Evolutionary conservation across 2,888 invertebrate species (phyloP).

Genomic region (Saturnia japonica): DNA sequence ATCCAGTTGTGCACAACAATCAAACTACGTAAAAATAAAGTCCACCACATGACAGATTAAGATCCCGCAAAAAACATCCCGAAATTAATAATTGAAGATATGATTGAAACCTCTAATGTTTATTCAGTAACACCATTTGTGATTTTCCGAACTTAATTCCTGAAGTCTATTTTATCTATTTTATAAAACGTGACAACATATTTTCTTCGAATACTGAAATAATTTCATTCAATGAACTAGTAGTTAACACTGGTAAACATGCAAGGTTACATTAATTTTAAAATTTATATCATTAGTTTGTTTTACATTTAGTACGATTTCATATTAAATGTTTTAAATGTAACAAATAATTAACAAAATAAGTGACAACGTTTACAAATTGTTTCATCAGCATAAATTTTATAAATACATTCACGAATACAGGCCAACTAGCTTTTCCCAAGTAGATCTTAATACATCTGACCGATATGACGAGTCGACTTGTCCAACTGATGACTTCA

Average conservation of each 20-base stretch:
- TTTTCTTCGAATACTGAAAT: too few relatives aligned
- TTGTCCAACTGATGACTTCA: conserved; percentile 45
- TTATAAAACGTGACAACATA: background rate
- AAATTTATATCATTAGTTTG: background rate
- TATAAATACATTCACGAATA: background rate
- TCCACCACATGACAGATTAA: too few relatives aligned
- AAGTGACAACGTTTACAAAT: background rate
- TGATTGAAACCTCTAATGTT: background rate
- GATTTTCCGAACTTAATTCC: background rate
- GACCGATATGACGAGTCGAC: conserved; percentile 27
- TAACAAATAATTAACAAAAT: conserved; percentile 30
- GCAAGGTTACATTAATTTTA: background rate
- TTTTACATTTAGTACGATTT: conserved; percentile 27
- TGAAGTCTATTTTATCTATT: background rate
- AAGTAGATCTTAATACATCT: conserved; percentile 32
- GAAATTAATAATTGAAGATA: background rate
- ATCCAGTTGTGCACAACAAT: too few relatives aligned
- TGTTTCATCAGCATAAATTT: background rate
- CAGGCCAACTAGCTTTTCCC: conserved; percentile 49
- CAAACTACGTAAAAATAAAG: too few relatives aligned
- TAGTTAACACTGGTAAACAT: background rate
- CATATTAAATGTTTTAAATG: conserved; percentile 34
- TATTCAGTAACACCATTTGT: background rate
- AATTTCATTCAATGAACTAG: too few relatives aligned
- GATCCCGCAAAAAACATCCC: background rate